Conservation (phyloP, 2,797 vertebrate species). For the Sphenodon punctatus region DNA sequence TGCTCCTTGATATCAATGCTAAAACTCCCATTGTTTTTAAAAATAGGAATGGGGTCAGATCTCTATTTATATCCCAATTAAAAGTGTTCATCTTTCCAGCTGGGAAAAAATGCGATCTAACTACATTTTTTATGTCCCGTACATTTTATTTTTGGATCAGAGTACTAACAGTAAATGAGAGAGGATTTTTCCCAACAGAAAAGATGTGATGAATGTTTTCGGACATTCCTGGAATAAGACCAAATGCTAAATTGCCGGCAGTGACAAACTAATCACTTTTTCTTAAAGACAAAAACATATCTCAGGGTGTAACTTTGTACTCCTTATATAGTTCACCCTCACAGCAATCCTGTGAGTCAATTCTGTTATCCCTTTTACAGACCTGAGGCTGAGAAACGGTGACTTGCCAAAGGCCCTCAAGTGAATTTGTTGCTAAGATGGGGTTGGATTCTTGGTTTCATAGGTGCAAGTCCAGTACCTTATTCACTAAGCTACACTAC, state of each 20-base stretch:
- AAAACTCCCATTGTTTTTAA: not conserved
- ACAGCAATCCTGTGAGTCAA: too few relatives aligned
- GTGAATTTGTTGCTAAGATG: too few relatives aligned
- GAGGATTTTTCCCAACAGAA: conserved; percentile 45
- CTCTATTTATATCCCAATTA: conserved; percentile 38
- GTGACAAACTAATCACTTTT: not conserved
- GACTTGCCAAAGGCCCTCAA: too few relatives aligned
- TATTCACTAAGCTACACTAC: rapidly evolving
- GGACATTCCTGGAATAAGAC: conserved; percentile 44
- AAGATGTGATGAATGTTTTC: conserved; percentile 37
- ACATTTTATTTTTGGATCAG: conserved; percentile 60
- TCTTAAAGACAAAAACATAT: not conserved
- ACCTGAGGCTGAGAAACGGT: too few relatives aligned
- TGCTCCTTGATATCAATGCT: not conserved
- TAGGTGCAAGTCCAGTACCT: too few relatives aligned
- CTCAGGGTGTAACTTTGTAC: too few relatives aligned
- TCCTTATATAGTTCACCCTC: too few relatives aligned
- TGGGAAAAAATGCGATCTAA: conserved; percentile 58
- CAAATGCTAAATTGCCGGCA: conserved; percentile 31
- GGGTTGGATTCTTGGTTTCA: too few relatives aligned
- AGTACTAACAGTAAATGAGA: conserved; percentile 26
- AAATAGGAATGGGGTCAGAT: not conserved
- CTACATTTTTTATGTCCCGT: conserved; percentile 28
- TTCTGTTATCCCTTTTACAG: too few relatives aligned
- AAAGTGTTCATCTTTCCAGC: conserved; percentile 39